Percentiles rank a stretch among this genome's conserved stretches.
phyloP scores from a whole-genome alignment of 2,113 vertebrate species.

The Girardinichthys multiradiatus region DNA sequence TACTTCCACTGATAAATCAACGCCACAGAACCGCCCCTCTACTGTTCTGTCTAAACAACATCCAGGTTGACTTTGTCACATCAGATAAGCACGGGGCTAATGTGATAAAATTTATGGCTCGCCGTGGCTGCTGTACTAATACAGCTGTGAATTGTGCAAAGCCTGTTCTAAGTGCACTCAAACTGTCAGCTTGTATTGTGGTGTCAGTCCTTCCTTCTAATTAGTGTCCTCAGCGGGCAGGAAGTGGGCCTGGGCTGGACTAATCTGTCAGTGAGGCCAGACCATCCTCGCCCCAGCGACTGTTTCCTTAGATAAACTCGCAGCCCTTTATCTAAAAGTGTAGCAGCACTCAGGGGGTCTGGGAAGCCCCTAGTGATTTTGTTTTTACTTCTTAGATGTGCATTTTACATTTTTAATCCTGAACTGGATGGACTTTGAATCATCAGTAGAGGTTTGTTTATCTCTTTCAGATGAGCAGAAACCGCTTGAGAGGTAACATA shows the following conservation, averaged over 20 bases:
- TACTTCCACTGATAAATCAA: constrained; percentile 64
- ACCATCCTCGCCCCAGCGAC: constrained; percentile 92
- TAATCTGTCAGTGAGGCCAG: constrained; percentile 96
- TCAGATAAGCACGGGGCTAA: constrained; percentile 72
- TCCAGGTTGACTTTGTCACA: constrained; percentile 74
- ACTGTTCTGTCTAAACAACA: constrained; percentile 61
- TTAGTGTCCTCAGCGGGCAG: constrained; percentile 98
- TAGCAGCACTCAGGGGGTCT: constrained; percentile 76
- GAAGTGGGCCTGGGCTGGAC: constrained; percentile 96
- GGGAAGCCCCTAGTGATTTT: constrained; percentile 70
- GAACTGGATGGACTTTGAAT: constrained; percentile 9
- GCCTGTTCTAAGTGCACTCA: constrained; percentile 81
- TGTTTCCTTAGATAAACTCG: constrained; percentile 99
- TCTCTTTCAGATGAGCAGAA: background rate
- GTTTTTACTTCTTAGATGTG: constrained; percentile 56
- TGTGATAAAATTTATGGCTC: constrained; percentile 70
- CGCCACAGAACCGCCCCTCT: constrained; percentile 43
- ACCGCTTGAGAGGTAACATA: background rate
- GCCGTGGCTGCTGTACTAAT: constrained; percentile 60
- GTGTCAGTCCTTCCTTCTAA: constrained; percentile 92
- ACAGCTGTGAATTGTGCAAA: constrained; percentile 66
- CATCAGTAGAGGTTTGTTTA: background rate
- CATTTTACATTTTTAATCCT: constrained; percentile 33
- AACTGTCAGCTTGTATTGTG: constrained; percentile 96
- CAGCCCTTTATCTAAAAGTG: constrained; percentile 73